Percentiles rank a stretch among this genome's conserved stretches.
These are phyloP conservation scores for Machimus rusticus DNA, from an alignment of 2,888 invertebrate genomes.

Conservation along the genomic window DNA sequence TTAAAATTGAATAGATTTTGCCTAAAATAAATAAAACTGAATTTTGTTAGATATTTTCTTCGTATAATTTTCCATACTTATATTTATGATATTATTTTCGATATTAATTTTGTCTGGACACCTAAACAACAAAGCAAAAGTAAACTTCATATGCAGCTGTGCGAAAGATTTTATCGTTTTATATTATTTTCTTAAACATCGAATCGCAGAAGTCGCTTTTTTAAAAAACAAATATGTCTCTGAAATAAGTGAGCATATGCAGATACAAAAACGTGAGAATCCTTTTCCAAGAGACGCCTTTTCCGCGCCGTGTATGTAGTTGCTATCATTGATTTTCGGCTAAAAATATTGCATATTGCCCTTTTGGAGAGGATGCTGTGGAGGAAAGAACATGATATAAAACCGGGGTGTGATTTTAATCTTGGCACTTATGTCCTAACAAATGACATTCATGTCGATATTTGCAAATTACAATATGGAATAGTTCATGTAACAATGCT, in stretches of 20 bases:
- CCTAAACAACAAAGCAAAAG: neutral
- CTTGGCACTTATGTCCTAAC: neutral
- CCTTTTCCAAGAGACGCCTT: neutral
- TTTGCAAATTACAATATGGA: neutral
- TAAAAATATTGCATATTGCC: neutral
- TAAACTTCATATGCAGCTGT: neutral
- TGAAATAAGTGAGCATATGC: neutral
- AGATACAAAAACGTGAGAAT: neutral
- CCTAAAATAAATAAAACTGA: too few species aligned
- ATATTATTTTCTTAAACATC: neutral
- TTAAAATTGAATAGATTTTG: too few species aligned
- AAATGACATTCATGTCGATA: neutral
- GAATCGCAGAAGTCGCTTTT: neutral
- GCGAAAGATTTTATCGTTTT: neutral
- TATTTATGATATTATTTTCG: neutral
- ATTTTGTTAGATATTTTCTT: too few species aligned
- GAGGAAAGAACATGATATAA: neutral
- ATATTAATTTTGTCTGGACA: neutral
- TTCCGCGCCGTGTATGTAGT: neutral
- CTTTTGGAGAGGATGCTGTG: neutral
- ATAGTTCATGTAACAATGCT: neutral
- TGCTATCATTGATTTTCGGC: neutral
- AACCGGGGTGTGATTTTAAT: neutral
- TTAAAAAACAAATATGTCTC: neutral
- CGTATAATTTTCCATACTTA: too few species aligned